These are phyloP conservation scores for Bellardia pandia DNA, from an alignment of 2,888 invertebrate genomes.

Conservation along the genomic window DNA sequence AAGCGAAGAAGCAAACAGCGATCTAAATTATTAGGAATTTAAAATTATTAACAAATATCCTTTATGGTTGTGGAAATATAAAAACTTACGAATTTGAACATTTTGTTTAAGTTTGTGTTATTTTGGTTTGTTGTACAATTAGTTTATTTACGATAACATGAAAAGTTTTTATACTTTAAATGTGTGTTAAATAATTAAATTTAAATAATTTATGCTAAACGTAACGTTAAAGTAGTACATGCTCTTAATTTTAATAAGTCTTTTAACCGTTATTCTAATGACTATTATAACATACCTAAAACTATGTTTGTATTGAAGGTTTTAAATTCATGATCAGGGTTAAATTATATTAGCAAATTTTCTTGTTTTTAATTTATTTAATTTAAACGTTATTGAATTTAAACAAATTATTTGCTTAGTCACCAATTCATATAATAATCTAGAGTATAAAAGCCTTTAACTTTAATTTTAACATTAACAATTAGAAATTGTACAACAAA, in stretches of 20 bases:
- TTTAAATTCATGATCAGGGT: too few relatives aligned
- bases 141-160: not conserved
- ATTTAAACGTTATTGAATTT: too few relatives aligned
- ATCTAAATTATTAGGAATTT: constrained; percentile 69
- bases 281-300: too few relatives aligned
- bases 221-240: too few relatives aligned
- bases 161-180: constrained; percentile 43
- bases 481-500: constrained; percentile 49
- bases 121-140: constrained; percentile 47
- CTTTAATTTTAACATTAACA: constrained; percentile 21
- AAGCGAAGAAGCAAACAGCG: constrained; percentile 80
- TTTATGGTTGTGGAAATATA: not conserved
- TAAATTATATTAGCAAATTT: too few relatives aligned
- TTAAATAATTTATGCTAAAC: too few relatives aligned
- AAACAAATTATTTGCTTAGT: too few relatives aligned
- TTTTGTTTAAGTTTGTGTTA: constrained; percentile 72
- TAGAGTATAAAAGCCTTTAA: constrained; percentile 43
- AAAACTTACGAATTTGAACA: constrained; percentile 81
- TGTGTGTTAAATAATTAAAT: too few relatives aligned
- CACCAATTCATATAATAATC: not conserved
- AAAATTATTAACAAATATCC: not conserved
- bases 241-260: too few relatives aligned
- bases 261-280: too few relatives aligned
- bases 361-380: too few relatives aligned
- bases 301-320: too few relatives aligned